Evolutionary conservation across 37 sponge, comb jelly and placozoan species (phyloP).

Genomic region (Aplysina aerophoba): DNA sequence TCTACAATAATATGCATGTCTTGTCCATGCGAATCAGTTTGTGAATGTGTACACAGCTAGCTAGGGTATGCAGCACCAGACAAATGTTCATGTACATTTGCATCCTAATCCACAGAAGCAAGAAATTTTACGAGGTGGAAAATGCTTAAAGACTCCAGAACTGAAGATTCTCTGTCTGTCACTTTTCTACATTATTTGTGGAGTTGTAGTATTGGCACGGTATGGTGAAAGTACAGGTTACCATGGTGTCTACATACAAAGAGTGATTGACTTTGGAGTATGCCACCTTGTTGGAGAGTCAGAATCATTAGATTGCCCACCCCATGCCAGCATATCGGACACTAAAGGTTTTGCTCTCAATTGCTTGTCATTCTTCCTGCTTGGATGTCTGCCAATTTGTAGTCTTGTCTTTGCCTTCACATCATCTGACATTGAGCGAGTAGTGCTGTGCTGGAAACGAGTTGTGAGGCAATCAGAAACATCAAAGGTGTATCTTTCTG

Average conservation of each 20-base stretch:
- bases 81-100: not conserved
- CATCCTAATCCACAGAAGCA: not conserved
- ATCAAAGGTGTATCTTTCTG: no score
- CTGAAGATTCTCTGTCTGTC: not conserved
- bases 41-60: no score
- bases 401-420: not conserved
- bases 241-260: not conserved
- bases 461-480: not conserved
- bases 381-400: not conserved
- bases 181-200: constrained; percentile 16
- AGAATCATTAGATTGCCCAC: not conserved
- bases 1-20: no score
- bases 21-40: no score
- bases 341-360: not conserved
- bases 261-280: not conserved
- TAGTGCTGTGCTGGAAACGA: not conserved
- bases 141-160: constrained; percentile 21
- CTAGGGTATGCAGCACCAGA: no score
- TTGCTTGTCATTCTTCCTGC: not conserved
- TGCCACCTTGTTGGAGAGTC: not conserved
- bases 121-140: not conserved
- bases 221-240: not conserved
- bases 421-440: not conserved
- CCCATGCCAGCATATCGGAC: not conserved
- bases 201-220: constrained; percentile 3